Conservation (phyloP, 2,888 invertebrate genomes). For the Belgica antarctica region DNA sequence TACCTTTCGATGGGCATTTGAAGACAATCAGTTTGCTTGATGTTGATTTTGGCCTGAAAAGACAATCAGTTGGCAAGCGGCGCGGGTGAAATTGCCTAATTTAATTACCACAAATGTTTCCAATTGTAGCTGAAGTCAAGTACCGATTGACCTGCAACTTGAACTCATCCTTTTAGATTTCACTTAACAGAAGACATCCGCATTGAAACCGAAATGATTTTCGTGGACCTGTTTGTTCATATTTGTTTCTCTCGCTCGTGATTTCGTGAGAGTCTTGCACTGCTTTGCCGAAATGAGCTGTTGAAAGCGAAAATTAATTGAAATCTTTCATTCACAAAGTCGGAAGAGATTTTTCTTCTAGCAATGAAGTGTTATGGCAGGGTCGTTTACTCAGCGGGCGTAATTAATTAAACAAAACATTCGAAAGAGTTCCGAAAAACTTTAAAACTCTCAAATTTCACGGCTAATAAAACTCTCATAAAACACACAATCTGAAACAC, state of each 20-base stretch:
- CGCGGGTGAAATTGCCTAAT: not conserved
- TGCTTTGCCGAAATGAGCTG: too few species aligned
- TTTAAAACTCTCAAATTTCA: too few species aligned
- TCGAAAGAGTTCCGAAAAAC: too few species aligned
- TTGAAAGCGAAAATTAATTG: slow-evolving; percentile 9
- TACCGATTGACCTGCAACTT: not conserved
- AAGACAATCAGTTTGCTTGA: too few species aligned
- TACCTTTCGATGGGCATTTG: not conserved
- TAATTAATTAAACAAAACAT: not conserved
- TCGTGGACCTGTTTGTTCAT: not conserved
- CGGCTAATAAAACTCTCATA: too few species aligned
- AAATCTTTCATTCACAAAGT: slow-evolving; percentile 1
- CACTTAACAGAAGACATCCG: not conserved
- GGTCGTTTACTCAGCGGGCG: not conserved
- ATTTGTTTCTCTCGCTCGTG: not conserved
- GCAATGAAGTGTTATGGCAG: too few species aligned
- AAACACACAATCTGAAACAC: not conserved
- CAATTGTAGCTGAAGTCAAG: too few species aligned
- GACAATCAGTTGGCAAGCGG: slow-evolving; percentile 10
- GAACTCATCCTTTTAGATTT: not conserved
- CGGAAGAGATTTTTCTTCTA: not conserved
- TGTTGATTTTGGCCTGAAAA: too few species aligned
- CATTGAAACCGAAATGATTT: not conserved
- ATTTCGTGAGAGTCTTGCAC: not conserved
- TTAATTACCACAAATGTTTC: slow-evolving; percentile 5